phyloP scores from a whole-genome alignment of 2,113 vertebrate genomes.

The Bos taurus region DNA sequence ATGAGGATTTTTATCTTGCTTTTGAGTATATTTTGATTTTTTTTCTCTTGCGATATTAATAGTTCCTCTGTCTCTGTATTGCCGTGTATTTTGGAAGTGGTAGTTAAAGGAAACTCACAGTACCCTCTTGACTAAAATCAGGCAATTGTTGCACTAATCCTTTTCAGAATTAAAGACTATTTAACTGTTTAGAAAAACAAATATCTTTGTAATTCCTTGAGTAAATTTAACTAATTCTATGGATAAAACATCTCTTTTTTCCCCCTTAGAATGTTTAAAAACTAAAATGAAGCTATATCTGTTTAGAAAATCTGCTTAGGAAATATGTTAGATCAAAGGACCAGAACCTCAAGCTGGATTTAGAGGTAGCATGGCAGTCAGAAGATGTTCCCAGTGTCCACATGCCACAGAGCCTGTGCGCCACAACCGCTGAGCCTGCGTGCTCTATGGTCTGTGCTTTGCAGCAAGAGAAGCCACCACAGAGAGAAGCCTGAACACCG shows the following conservation, averaged over 20 bases:
- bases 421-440: neutral
- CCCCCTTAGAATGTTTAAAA: neutral
- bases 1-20: neutral
- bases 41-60: neutral
- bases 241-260: neutral
- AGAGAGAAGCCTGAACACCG: neutral
- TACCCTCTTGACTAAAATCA: neutral
- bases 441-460: neutral
- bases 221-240: neutral
- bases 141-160: neutral
- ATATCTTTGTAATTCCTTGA: neutral
- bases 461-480: neutral
- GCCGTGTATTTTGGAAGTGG: neutral
- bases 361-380: neutral
- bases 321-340: neutral
- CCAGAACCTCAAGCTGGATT: neutral
- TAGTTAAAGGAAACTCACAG: neutral
- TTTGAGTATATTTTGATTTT: neutral
- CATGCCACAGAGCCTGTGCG: neutral
- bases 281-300: neutral
- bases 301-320: neutral
- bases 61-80: neutral
- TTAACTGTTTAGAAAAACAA: neutral
- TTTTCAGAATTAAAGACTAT: neutral
- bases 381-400: neutral